phyloP scores from a whole-genome alignment of 1,140 invertebrate species.

The Oryzaephilus surinamensis region DNA sequence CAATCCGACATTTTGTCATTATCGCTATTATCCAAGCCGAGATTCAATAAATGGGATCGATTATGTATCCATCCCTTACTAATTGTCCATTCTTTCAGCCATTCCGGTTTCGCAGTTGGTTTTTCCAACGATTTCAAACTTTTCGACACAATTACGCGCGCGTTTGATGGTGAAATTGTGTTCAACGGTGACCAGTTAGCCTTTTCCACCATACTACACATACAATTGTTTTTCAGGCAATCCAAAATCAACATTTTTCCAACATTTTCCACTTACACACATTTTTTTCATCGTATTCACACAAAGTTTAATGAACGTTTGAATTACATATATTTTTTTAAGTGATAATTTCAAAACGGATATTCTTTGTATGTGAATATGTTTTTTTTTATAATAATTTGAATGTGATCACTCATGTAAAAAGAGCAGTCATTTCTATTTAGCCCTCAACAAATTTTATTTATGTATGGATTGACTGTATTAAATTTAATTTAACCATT shows the following conservation, averaged over 20 bases:
- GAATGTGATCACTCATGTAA: slow-evolving; percentile 11
- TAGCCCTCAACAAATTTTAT: not conserved
- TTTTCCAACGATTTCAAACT: slow-evolving; percentile 2
- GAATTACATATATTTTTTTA: slow-evolving; percentile 2
- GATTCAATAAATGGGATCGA: slow-evolving; percentile 25
- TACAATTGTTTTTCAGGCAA: slow-evolving; percentile 23
- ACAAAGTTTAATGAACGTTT: too few species aligned
- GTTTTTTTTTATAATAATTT: too few species aligned
- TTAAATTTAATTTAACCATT: not conserved
- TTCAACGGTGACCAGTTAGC: slow-evolving; percentile 10
- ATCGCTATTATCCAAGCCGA: slow-evolving; percentile 10
- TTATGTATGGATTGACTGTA: not conserved
- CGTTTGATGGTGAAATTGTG: not conserved
- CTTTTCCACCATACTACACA: slow-evolving; percentile 23
- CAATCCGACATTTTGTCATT: not conserved
- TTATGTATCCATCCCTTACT: slow-evolving; percentile 36
- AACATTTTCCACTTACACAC: slow-evolving; percentile 14
- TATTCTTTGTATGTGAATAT: slow-evolving; percentile 20
- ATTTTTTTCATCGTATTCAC: too few species aligned
- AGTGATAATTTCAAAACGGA: slow-evolving; percentile 12
- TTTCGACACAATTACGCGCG: too few species aligned
- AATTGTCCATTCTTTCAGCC: slow-evolving; percentile 36
- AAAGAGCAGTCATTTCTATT: slow-evolving; percentile 2
- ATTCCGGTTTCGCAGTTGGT: slow-evolving; percentile 25
- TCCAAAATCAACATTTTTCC: slow-evolving; percentile 15